Conservation (phyloP, 1,140 invertebrate genomes). For the Agrypnia vestita region DNA sequence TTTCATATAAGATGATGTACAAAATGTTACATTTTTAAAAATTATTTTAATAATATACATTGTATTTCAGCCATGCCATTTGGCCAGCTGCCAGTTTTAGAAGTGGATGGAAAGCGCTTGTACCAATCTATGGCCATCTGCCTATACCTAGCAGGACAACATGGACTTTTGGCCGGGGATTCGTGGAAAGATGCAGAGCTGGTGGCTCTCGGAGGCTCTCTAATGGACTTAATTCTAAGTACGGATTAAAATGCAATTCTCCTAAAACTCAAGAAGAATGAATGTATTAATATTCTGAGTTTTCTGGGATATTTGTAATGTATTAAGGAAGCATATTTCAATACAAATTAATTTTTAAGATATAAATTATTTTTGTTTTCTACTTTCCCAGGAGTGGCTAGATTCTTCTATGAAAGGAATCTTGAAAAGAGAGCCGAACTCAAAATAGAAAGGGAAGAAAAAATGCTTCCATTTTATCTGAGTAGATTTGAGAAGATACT, state of each 20-base stretch:
- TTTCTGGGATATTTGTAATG: no score
- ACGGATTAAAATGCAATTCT: neutral
- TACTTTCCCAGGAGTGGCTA: conserved; percentile 46
- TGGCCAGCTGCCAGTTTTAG: conserved; percentile 83
- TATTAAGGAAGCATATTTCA: no score
- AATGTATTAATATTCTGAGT: no score
- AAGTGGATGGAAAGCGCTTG: conserved; percentile 81
- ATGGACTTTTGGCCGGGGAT: conserved; percentile 76
- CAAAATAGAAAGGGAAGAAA: conserved; percentile 36
- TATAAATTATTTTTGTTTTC: neutral
- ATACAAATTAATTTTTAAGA: no score
- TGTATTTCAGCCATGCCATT: conserved; percentile 78
- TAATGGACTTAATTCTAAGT: conserved; percentile 47
- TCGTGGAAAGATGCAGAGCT: conserved; percentile 80
- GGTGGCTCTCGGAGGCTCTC: conserved; percentile 70
- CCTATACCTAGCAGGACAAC: conserved; percentile 80
- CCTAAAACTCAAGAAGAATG: no score
- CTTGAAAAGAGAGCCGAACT: conserved; percentile 31
- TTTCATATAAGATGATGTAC: no score
- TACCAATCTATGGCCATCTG: conserved; percentile 82
- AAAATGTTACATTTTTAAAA: no score
- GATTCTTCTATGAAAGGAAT: conserved; percentile 45
- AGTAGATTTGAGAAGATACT: conserved; percentile 50
- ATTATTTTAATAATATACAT: no score
- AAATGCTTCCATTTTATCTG: conserved; percentile 50